These are phyloP conservation scores for Galaxias olidus DNA, from an alignment of 2,797 vertebrate genomes.

Conservation along the genomic window DNA sequence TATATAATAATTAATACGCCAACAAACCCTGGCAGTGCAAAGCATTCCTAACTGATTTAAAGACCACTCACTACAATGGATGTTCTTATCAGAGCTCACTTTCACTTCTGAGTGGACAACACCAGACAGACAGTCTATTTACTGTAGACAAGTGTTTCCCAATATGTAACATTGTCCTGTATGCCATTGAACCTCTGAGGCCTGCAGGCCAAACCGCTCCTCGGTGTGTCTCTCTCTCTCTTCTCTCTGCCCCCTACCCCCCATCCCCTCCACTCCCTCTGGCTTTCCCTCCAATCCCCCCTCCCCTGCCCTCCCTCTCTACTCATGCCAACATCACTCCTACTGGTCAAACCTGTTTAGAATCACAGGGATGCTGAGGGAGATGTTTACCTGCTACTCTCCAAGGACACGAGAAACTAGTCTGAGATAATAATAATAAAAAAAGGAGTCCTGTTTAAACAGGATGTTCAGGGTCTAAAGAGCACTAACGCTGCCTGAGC, in stretches of 20 bases:
- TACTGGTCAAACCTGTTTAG: conserved; percentile 65
- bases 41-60: no score
- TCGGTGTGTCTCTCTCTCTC: conserved; percentile 17
- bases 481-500: neutral
- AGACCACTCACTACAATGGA: no score
- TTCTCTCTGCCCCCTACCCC: conserved; percentile 10
- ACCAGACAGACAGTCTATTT: no score
- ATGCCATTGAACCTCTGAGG: neutral
- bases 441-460: conserved; percentile 41
- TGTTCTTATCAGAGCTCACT: no score
- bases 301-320: neutral
- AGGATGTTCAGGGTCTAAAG: conserved; percentile 18
- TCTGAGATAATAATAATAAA: conserved; percentile 22
- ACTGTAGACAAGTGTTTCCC: neutral
- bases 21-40: no score
- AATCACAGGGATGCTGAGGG: conserved; percentile 30
- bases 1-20: no score
- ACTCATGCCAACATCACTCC: conserved; percentile 21
- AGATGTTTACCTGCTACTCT: conserved; percentile 45
- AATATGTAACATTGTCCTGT: neutral
- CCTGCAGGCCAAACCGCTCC: conserved; percentile 9
- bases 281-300: neutral
- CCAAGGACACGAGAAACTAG: no score
- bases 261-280: no score
- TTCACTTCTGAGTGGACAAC: neutral